These are phyloP conservation scores for Tigriopus californicus DNA, from an alignment of 2,888 invertebrate genomes.

Conservation along the genomic window DNA sequence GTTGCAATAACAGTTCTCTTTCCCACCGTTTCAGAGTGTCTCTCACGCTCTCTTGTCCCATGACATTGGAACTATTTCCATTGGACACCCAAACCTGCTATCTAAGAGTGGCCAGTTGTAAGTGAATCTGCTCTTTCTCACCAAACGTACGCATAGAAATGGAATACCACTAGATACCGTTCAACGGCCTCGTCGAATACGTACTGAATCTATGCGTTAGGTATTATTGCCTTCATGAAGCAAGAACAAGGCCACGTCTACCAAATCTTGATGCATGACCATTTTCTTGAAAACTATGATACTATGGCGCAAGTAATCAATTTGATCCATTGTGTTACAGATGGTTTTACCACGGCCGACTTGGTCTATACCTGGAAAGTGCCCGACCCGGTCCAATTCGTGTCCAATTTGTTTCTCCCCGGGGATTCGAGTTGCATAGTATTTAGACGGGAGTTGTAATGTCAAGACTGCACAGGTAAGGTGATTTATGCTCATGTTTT, in stretches of 20 bases:
- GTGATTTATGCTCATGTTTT: background rate
- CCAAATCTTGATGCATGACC: too few species aligned
- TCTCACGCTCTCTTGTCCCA: constrained; percentile 13
- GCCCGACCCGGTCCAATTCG: constrained; percentile 16
- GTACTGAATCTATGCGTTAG: too few species aligned
- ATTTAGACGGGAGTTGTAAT: constrained; percentile 9
- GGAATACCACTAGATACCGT: too few species aligned
- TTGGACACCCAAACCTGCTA: constrained; percentile 15
- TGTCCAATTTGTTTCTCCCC: constrained; percentile 18
- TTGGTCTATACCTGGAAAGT: constrained; percentile 15
- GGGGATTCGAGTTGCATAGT: constrained; percentile 17
- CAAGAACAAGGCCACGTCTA: too few species aligned
- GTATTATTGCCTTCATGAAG: too few species aligned
- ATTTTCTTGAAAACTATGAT: too few species aligned
- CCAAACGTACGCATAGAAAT: too few species aligned
- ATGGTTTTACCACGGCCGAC: constrained; percentile 13
- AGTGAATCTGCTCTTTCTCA: background rate
- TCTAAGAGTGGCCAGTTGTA: constrained; percentile 12
- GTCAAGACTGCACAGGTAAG: constrained; percentile 14
- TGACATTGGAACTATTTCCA: constrained; percentile 15
- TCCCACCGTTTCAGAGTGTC: constrained; percentile 5
- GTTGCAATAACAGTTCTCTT: too few species aligned
- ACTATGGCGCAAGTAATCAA: too few species aligned
- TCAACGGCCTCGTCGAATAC: too few species aligned
- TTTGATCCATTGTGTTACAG: background rate